Percentiles rank a stretch among this genome's conserved stretches.
These are phyloP conservation scores for Stegodyphus mimosarum DNA, from an alignment of 1,140 invertebrate genomes.

Conservation along the genomic window DNA sequence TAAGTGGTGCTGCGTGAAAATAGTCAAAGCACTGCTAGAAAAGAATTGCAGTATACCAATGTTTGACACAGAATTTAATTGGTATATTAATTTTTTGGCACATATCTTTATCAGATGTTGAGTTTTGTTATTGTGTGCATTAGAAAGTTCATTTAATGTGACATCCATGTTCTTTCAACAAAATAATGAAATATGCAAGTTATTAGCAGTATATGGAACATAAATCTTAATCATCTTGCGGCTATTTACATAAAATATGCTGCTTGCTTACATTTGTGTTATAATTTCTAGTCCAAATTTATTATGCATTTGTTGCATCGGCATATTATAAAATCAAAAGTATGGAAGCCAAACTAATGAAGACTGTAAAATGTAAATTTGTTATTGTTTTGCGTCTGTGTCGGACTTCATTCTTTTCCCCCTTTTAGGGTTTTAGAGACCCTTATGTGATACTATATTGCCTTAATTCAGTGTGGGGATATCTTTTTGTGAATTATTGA, in stretches of 20 bases:
- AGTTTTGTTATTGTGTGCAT: conserved; percentile 42
- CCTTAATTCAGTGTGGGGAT: conserved; percentile 59
- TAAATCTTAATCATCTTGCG: not conserved
- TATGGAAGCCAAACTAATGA: conserved; percentile 48
- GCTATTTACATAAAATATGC: conserved; percentile 49
- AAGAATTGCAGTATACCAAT: conserved; percentile 25
- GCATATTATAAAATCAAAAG: conserved; percentile 56
- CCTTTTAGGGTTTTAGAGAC: conserved; percentile 54
- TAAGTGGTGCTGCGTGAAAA: conserved; percentile 45
- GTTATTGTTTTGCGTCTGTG: conserved; percentile 48
- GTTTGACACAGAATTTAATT: conserved; percentile 53
- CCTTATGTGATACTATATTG: conserved; percentile 56
- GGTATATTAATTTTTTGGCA: conserved; percentile 45
- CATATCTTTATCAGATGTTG: conserved; percentile 51
- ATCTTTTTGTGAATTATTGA: conserved; percentile 46
- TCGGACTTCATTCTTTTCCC: conserved; percentile 52
- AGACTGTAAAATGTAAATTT: conserved; percentile 44
- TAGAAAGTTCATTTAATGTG: conserved; percentile 49
- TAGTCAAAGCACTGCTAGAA: conserved; percentile 27
- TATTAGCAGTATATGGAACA: conserved; percentile 6
- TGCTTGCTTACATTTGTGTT: conserved; percentile 53
- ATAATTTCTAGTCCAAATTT: conserved; percentile 59
- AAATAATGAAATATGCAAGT: not conserved
- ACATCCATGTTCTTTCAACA: conserved; percentile 23
- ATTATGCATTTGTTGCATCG: conserved; percentile 59